These are phyloP conservation scores for Oxyruncus cristatus DNA, from an alignment of 2,113 vertebrate species.

Conservation along the genomic window DNA sequence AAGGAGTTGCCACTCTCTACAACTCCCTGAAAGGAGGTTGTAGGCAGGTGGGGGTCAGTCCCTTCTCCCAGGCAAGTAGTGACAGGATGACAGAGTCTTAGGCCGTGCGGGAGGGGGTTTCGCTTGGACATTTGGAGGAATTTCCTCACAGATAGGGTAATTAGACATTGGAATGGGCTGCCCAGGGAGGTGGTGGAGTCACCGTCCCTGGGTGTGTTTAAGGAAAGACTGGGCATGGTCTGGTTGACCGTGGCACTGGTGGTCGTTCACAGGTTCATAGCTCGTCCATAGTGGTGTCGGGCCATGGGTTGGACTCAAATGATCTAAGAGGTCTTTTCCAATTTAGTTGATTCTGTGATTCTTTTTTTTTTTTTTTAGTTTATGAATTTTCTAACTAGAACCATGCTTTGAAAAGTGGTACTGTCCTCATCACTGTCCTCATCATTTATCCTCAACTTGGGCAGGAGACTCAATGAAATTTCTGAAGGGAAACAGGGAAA, in stretches of 20 bases:
- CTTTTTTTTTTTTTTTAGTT: neutral
- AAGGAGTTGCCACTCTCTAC: neutral
- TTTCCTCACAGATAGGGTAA: neutral
- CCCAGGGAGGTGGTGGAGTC: neutral
- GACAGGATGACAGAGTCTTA: neutral
- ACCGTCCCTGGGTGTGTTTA: neutral
- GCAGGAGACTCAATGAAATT: neutral
- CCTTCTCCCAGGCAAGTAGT: neutral
- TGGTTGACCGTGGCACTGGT: neutral
- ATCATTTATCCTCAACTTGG: accelerated
- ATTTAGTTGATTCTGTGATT: neutral
- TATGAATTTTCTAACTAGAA: neutral
- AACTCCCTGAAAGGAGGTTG: neutral
- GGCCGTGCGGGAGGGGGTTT: neutral
- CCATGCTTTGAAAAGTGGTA: accelerated
- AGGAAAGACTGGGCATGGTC: too few species aligned
- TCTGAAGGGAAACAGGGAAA: neutral
- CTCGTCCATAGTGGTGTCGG: accelerated
- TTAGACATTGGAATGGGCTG: neutral
- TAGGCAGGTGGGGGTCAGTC: too few species aligned
- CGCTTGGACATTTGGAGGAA: too few species aligned
- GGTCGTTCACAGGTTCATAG: too few species aligned
- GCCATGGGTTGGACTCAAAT: neutral
- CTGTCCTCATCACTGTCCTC: neutral
- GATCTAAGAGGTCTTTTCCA: neutral